Conservation (phyloP, 2,113 vertebrate species). For the Hiodon alosoides region DNA sequence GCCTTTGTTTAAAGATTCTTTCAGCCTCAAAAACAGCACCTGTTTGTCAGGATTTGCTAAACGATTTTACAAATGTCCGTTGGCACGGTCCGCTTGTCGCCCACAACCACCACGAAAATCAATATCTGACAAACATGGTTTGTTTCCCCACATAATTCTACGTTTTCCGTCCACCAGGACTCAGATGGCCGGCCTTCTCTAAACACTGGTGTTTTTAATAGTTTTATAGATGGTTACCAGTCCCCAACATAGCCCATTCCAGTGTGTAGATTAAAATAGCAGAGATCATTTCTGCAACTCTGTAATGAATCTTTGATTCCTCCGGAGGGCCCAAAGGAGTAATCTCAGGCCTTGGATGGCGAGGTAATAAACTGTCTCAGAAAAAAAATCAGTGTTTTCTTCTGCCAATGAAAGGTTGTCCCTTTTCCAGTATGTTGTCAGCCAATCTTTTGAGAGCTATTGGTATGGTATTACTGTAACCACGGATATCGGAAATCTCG, state of each 20-base stretch:
- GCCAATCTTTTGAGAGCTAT: not conserved
- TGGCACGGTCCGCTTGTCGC: not conserved
- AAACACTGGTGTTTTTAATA: not conserved
- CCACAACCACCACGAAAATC: not conserved
- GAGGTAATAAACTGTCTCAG: not conserved
- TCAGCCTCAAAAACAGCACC: slow-evolving; percentile 13
- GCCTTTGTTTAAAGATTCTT: not conserved
- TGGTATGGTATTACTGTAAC: slow-evolving; percentile 13
- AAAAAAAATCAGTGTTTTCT: not conserved
- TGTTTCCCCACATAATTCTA: not conserved
- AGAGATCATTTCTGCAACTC: no score
- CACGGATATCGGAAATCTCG: slow-evolving; percentile 1
- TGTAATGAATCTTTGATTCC: slow-evolving; percentile 1
- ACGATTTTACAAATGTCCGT: slow-evolving; percentile 5
- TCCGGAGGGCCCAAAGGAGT: not conserved
- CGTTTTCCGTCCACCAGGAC: not conserved
- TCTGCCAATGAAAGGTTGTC: not conserved
- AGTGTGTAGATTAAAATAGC: not conserved
- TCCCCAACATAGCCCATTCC: not conserved
- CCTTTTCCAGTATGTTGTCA: not conserved
- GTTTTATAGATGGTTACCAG: not conserved
- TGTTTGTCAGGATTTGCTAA: not conserved
- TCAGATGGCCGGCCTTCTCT: not conserved
- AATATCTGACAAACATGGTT: not conserved
- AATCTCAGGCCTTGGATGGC: not conserved